These are phyloP conservation scores for Geopemphigus sp. DNA, from an alignment of 1,140 invertebrate genomes.

Conservation along the genomic window DNA sequence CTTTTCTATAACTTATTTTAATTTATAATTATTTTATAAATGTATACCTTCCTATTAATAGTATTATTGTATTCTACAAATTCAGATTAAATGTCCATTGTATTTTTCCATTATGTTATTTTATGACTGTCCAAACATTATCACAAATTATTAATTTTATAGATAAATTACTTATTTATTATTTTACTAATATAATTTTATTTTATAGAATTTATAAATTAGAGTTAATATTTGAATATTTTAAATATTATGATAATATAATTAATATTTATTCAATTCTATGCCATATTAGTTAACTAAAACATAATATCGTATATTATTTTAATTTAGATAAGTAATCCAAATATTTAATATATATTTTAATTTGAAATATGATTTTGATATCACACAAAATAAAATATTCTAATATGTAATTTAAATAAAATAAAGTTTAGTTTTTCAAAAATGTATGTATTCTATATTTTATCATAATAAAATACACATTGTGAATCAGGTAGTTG, in stretches of 20 bases:
- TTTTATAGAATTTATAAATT: neutral
- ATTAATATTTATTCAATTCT: neutral
- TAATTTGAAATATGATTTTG: neutral
- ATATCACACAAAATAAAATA: neutral
- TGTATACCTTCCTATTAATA: conserved; percentile 10
- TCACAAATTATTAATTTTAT: conserved; percentile 1
- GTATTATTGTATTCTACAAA: neutral
- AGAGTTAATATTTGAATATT: neutral
- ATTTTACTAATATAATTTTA: conserved; percentile 8
- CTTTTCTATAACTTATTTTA: neutral
- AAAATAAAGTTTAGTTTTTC: conserved; percentile 29
- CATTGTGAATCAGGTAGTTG: neutral
- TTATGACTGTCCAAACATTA: neutral
- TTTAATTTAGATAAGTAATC: neutral
- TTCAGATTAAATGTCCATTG: neutral
- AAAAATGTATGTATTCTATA: neutral
- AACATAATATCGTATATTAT: neutral
- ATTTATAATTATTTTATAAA: neutral
- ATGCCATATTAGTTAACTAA: conserved; percentile 19
- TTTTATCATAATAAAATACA: conserved; percentile 7
- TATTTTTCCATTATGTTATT: neutral
- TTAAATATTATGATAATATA: neutral
- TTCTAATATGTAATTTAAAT: neutral
- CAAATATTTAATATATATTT: neutral
- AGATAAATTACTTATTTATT: conserved; percentile 4